Base-by-base conservation (phyloP, 1,140 invertebrate genomes). In the Bombus superbus region DNA sequence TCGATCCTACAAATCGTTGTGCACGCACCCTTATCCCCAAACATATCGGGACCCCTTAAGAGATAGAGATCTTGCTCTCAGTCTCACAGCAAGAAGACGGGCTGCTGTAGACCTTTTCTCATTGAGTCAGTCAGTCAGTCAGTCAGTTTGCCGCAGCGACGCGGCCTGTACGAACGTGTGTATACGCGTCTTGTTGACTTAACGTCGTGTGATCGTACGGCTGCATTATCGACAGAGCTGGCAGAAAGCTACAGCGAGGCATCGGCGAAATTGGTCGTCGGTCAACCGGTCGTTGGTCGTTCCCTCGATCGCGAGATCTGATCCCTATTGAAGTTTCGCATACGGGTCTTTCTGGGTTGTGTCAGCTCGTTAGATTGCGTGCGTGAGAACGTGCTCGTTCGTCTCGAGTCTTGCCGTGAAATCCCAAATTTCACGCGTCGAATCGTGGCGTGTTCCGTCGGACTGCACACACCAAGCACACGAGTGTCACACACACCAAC, bases 71-170 rank as follows among this genome's bases (percentile, higher is more conserved):
- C 90, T 92, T 86, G 89, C 73, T 87, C 74, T 73, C 66, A 53
- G 80, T 77, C 77, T 81, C 89, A 87, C 89, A 87, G 89, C 88
- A 91, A 81, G 84, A 93, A 88, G 88, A 86, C 84, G 59, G 82
- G 81, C 83, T 47, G 62, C 76, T 68, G 53, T 73, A 88, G 92
- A 89, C 91, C 92, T 92, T 92, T 92, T 94, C 92, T 93, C 92
- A 94, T 94, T 94, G 93, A 95, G 93, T 94, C 92, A 94, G 94
- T 94, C 93, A 94, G 94, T 94, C 93, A 94, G 94, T 94, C 94
- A 94, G 93, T 94, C 92, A 94, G 93, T 94, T 91, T 92, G 93
- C 91, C 91, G 92, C 91, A 91, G 93, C 91, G 86, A 92, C 88
- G 92, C 92, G 92, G 91, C 87, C 90, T 91, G 90, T 90, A 92